These are phyloP conservation scores for Emberiza fucata DNA, from an alignment of 2,113 vertebrate genomes.

Conservation along the genomic window DNA sequence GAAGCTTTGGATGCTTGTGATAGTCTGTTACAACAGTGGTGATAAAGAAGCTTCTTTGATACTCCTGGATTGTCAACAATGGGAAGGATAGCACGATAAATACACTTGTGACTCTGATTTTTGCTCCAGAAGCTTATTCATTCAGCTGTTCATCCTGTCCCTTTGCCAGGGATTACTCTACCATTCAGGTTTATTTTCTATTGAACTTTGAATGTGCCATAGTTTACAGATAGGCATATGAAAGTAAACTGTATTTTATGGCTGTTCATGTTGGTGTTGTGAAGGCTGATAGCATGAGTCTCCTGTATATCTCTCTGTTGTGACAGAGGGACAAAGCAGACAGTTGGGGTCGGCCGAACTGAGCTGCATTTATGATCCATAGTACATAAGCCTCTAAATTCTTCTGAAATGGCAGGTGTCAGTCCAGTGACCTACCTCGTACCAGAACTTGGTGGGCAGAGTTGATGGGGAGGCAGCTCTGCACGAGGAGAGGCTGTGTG, in stretches of 20 bases:
- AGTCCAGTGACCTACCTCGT: rapidly evolving
- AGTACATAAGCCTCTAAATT: not conserved
- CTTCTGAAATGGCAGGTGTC: not conserved
- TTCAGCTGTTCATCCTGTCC: conserved; percentile 17
- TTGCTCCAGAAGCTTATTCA: not conserved
- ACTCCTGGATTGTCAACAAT: not conserved
- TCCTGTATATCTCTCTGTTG: not conserved
- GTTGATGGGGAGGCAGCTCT: not conserved
- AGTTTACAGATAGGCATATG: not conserved
- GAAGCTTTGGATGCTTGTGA: not conserved
- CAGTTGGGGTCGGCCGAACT: not conserved
- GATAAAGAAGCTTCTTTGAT: not conserved
- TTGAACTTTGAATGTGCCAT: not conserved
- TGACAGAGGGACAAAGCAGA: not conserved
- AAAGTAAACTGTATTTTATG: not conserved
- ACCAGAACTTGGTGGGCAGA: rapidly evolving
- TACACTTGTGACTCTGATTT: not conserved
- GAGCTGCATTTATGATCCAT: not conserved
- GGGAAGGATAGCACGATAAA: not conserved
- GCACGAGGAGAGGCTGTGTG: not conserved
- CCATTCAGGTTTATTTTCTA: not conserved
- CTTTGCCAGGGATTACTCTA: conserved; percentile 1
- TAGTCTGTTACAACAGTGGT: not conserved
- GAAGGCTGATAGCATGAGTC: not conserved
- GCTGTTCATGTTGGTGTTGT: not conserved